phyloP scores from a whole-genome alignment of 2,797 vertebrate species.

The Gastrophryne carolinensis region DNA sequence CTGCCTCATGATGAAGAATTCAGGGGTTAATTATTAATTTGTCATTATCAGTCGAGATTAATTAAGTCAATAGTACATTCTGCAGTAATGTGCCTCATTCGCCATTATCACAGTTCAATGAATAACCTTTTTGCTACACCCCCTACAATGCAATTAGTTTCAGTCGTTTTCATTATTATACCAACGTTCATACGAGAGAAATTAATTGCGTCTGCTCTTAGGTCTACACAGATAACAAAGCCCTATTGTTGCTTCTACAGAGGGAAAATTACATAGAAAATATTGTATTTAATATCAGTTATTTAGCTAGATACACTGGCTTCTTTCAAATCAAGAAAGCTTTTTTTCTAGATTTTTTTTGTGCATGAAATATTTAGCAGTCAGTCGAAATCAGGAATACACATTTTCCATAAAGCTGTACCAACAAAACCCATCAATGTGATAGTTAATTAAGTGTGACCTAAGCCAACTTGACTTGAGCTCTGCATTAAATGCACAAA shows the following conservation, averaged over 20 bases:
- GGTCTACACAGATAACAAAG: slow-evolving; percentile 5
- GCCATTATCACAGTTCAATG: slow-evolving; percentile 26
- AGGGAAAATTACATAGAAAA: slow-evolving; percentile 3
- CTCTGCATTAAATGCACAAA: slow-evolving; percentile 82
- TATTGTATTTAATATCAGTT: neutral
- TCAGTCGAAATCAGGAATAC: slow-evolving; percentile 67
- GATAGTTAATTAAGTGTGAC: slow-evolving; percentile 80
- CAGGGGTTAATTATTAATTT: slow-evolving; percentile 39
- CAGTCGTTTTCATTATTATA: slow-evolving; percentile 16
- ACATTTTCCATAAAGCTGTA: slow-evolving; percentile 67
- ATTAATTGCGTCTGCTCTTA: slow-evolving; percentile 21
- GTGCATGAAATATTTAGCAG: slow-evolving; percentile 76
- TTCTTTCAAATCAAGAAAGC: slow-evolving; percentile 57
- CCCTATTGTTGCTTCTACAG: neutral
- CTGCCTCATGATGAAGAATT: slow-evolving; percentile 7
- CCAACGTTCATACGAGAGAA: slow-evolving; percentile 15
- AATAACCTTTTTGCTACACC: slow-evolving; percentile 12
- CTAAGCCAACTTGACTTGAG: slow-evolving; percentile 80
- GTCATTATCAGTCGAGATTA: slow-evolving; percentile 34
- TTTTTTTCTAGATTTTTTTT: slow-evolving; percentile 36
- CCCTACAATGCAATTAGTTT: slow-evolving; percentile 37
- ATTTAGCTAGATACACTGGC: neutral
- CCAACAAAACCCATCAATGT: slow-evolving; percentile 69
- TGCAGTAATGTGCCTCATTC: slow-evolving; percentile 30
- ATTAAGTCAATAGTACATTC: slow-evolving; percentile 36